phyloP scores from a whole-genome alignment of 2,797 vertebrate genomes.

The Austrolebias charrua region DNA sequence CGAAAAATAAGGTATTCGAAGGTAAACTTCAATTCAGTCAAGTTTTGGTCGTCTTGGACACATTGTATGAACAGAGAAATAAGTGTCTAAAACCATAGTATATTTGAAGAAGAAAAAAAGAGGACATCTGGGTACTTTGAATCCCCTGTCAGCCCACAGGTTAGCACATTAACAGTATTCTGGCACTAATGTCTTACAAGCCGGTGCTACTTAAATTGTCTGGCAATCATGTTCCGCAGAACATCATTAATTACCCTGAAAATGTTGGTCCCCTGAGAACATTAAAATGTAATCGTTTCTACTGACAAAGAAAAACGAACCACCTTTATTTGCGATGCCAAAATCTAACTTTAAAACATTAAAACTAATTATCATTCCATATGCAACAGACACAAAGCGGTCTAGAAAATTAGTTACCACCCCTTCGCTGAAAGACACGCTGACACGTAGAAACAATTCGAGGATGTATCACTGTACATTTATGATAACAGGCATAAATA shows the following conservation, averaged over 20 bases:
- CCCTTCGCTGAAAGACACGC: constrained; percentile 9
- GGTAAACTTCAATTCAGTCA: too few species aligned
- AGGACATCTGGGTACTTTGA: constrained; percentile 9
- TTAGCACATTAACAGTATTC: constrained; percentile 40
- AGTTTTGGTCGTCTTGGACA: too few species aligned
- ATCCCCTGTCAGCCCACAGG: constrained; percentile 8
- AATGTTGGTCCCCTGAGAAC: constrained; percentile 48
- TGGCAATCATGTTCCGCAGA: constrained; percentile 48
- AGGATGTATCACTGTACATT: constrained; percentile 56
- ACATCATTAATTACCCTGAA: constrained; percentile 33
- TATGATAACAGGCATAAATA: constrained; percentile 63
- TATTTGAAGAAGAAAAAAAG: constrained; percentile 8
- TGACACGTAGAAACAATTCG: constrained; percentile 52
- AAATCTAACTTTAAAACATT: constrained; percentile 52
- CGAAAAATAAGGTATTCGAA: too few species aligned
- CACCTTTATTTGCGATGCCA: constrained; percentile 38
- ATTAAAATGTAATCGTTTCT: constrained; percentile 42
- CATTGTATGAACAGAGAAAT: too few species aligned
- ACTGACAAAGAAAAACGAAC: neutral
- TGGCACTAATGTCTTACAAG: constrained; percentile 33
- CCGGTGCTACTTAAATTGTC: constrained; percentile 47
- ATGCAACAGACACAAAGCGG: constrained; percentile 7
- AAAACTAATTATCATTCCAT: constrained; percentile 45
- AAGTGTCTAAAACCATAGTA: neutral
- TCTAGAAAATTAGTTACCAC: neutral